Percentiles rank a stretch among this genome's conserved stretches.
Evolutionary conservation across 2,888 invertebrate species (phyloP).

Genomic region (Aethes cnicana): DNA sequence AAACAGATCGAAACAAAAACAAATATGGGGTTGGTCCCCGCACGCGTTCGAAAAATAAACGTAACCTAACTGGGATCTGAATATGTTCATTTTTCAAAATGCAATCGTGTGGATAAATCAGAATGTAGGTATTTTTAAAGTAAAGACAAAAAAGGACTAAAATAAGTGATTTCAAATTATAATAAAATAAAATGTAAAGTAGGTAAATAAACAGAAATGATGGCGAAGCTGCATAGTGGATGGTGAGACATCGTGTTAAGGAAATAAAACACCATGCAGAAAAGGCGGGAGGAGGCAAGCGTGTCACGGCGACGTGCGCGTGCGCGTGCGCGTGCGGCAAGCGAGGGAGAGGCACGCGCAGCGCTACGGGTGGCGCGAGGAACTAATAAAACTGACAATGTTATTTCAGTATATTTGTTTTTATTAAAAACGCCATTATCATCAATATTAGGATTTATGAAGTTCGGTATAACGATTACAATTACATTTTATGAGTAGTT

Average conservation of each 20-base stretch:
- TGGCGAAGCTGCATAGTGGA: constrained; percentile 77
- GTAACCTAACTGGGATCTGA: constrained; percentile 51
- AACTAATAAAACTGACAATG: constrained; percentile 71
- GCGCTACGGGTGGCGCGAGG: constrained; percentile 39
- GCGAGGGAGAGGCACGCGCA: constrained; percentile 38
- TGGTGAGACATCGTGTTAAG: constrained; percentile 62
- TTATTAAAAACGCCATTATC: constrained; percentile 83
- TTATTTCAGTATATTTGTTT: constrained; percentile 77
- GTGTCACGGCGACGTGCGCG: constrained; percentile 49
- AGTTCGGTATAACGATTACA: constrained; percentile 82
- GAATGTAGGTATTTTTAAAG: constrained; percentile 34
- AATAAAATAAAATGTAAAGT: constrained; percentile 53
- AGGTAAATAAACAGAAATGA: constrained; percentile 65
- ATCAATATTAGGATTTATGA: constrained; percentile 83
- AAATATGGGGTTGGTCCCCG: constrained; percentile 76
- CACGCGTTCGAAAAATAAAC: constrained; percentile 62
- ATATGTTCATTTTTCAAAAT: constrained; percentile 35
- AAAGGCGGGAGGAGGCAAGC: constrained; percentile 58
- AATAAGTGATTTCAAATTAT: constrained; percentile 60
- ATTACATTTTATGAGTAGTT: constrained; percentile 79
- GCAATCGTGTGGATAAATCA: constrained; percentile 32
- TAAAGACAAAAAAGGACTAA: constrained; percentile 48
- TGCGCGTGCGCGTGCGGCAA: no score
- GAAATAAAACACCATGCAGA: constrained; percentile 66
- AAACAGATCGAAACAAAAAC: constrained; percentile 83